Evolutionary conservation across 1,140 invertebrate genomes (phyloP).

Genomic region (Oreohelix idahoensis): DNA sequence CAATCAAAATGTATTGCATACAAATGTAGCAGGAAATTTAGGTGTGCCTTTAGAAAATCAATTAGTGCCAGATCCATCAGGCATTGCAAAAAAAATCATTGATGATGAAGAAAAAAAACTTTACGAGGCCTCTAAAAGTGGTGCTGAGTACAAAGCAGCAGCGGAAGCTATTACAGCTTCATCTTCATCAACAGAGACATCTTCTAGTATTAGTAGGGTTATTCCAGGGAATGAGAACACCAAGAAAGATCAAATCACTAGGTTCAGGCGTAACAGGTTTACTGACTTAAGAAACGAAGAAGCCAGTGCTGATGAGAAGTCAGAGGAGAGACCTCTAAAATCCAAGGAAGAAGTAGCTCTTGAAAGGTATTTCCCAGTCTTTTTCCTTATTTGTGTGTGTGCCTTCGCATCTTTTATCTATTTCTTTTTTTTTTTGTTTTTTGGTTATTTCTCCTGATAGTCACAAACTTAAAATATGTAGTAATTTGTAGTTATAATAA

Average conservation of each 20-base stretch:
- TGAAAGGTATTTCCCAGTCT: slow-evolving; percentile 21
- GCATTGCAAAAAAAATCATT: background rate
- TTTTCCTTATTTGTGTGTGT: background rate
- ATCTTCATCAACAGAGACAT: background rate
- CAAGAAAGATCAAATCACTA: background rate
- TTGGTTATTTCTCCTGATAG: no score
- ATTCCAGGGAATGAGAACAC: background rate
- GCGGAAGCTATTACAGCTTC: background rate
- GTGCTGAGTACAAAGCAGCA: slow-evolving; percentile 27
- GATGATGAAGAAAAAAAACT: slow-evolving; percentile 36
- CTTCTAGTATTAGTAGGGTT: background rate
- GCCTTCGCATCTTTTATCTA: background rate
- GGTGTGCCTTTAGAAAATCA: background rate
- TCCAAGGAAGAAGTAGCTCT: slow-evolving; percentile 23
- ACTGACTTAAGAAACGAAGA: slow-evolving; percentile 4
- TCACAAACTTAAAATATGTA: no score
- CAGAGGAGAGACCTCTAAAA: slow-evolving; percentile 3
- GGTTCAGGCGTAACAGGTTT: slow-evolving; percentile 29
- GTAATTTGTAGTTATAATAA: no score
- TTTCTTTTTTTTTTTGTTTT: no score
- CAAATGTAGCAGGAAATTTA: slow-evolving; percentile 16
- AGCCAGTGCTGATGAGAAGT: background rate
- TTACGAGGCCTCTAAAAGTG: slow-evolving; percentile 30
- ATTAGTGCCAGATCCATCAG: background rate
- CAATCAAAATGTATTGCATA: slow-evolving; percentile 25